These are phyloP conservation scores for Melanerpes formicivorus DNA, from an alignment of 2,113 vertebrate genomes.

Conservation along the genomic window DNA sequence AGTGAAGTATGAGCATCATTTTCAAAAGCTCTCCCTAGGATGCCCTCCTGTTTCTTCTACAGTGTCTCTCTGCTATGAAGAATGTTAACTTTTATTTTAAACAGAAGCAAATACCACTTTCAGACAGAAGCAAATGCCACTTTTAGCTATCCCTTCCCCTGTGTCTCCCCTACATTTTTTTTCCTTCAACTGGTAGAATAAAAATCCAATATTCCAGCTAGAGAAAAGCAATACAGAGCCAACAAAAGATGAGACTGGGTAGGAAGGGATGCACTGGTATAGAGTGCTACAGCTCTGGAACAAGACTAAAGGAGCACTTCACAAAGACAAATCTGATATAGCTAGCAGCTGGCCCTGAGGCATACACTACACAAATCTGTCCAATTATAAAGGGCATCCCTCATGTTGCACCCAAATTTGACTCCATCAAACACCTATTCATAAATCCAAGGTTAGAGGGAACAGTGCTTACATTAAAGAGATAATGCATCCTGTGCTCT, in stretches of 20 bases:
- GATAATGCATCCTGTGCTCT: background rate
- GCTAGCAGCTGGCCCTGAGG: background rate
- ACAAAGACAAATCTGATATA: background rate
- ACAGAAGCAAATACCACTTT: background rate
- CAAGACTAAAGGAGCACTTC: slow-evolving; percentile 5
- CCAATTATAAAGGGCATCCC: background rate
- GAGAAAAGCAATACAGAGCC: background rate
- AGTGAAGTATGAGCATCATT: background rate
- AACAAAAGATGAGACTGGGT: background rate
- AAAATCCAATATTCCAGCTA: background rate
- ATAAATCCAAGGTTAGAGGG: background rate
- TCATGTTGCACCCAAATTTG: background rate
- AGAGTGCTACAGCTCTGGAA: background rate
- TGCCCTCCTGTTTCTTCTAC: background rate
- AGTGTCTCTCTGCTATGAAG: background rate
- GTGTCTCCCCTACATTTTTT: background rate
- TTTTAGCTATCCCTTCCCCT: background rate
- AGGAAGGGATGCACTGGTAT: background rate
- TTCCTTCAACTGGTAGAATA: background rate
- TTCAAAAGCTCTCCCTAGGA: background rate
- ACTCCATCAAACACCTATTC: background rate
- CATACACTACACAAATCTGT: background rate
- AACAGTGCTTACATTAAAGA: background rate
- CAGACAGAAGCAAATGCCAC: background rate
- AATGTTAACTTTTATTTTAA: background rate